Evolutionary conservation across 2,113 vertebrate genomes (phyloP).

Genomic region (Ia io): DNA sequence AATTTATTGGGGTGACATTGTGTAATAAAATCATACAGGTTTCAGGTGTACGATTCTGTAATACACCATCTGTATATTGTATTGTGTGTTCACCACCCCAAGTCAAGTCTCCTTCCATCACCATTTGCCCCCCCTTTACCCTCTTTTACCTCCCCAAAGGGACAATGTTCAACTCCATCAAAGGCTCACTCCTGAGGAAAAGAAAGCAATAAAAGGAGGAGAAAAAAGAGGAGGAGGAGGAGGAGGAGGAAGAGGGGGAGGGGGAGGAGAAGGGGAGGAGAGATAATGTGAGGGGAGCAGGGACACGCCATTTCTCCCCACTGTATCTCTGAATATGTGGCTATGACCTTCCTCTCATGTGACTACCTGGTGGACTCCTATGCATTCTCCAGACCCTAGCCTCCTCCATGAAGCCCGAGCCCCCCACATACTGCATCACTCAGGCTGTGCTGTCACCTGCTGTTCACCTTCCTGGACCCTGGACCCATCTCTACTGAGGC

Average conservation of each 20-base stretch:
- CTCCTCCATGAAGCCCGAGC: neutral
- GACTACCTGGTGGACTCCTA: neutral
- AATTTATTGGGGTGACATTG: neutral
- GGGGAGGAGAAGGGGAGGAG: no score
- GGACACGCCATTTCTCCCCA: neutral
- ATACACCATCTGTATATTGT: neutral
- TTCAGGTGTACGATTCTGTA: neutral
- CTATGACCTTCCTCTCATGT: neutral
- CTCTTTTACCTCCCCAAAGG: neutral
- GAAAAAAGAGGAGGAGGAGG: neutral
- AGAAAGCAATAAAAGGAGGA: neutral
- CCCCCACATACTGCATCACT: no score
- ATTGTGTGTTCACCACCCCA: neutral
- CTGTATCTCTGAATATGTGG: accelerated
- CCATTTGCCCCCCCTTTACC: neutral
- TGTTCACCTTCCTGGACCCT: neutral
- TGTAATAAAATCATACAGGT: neutral
- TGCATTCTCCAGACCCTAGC: neutral
- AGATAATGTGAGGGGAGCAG: neutral
- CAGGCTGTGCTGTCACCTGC: neutral
- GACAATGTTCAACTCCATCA: neutral
- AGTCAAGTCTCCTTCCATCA: neutral
- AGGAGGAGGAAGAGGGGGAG: neutral
- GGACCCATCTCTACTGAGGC: neutral
- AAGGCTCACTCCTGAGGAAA: neutral